phyloP scores from a whole-genome alignment of 1,140 invertebrate genomes.

The Drosophila funebris region DNA sequence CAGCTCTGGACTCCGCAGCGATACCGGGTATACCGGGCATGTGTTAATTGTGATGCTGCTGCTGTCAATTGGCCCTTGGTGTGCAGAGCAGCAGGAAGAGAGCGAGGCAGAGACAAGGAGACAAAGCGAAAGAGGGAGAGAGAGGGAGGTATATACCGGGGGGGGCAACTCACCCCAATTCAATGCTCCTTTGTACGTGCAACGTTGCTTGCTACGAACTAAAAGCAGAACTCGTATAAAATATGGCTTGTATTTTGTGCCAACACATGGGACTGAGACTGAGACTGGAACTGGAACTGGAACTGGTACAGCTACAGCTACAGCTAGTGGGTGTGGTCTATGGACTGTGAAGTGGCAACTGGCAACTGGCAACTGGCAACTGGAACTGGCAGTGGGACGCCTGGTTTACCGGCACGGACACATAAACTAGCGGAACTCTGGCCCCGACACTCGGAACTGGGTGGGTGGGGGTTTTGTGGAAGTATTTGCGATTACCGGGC shows the following conservation, averaged over 20 bases:
- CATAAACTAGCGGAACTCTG: slow-evolving; percentile 47
- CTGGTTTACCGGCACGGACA: slow-evolving; percentile 24
- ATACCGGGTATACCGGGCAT: slow-evolving; percentile 30
- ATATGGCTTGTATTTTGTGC: slow-evolving; percentile 43
- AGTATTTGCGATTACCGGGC: slow-evolving; percentile 41
- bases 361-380: neutral
- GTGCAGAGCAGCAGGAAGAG: neutral
- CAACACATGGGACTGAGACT: slow-evolving; percentile 30
- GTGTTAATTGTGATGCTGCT: slow-evolving; percentile 51
- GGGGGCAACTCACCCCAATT: neutral
- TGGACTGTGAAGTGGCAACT: neutral
- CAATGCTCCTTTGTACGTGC: slow-evolving; percentile 19
- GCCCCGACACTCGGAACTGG: slow-evolving; percentile 26
- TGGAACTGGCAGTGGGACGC: neutral
- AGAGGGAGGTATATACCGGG: neutral
- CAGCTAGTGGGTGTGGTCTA: no score
- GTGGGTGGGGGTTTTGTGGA: no score
- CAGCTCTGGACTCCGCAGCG: slow-evolving; percentile 7
- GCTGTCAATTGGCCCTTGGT: slow-evolving; percentile 42
- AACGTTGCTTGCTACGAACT: slow-evolving; percentile 11
- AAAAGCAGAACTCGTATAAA: slow-evolving; percentile 34
- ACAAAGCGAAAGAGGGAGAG: neutral
- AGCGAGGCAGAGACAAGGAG: neutral
- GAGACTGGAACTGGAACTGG: neutral
- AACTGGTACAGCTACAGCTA: neutral